Percentiles rank a stretch among this genome's conserved stretches.
phyloP scores from a whole-genome alignment of 1,140 invertebrate genomes.

The Papilio machaon region DNA sequence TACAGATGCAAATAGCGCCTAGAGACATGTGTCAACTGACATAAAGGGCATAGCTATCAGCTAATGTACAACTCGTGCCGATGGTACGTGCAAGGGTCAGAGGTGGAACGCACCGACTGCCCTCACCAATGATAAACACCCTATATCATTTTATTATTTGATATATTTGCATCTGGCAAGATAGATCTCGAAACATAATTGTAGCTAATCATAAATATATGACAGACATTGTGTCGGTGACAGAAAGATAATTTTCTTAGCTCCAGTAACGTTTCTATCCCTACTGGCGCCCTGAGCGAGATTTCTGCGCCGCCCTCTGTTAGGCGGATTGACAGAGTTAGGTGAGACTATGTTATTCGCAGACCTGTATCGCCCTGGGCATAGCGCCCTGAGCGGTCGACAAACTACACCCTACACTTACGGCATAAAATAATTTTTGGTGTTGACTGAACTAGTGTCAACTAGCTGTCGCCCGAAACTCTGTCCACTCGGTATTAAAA shows the following conservation, averaged over 20 bases:
- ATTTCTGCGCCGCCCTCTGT: too few relatives aligned
- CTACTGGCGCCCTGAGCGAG: too few relatives aligned
- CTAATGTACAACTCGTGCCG: conserved; percentile 21
- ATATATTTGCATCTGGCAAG: not conserved
- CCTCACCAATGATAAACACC: conserved; percentile 7
- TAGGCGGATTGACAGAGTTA: too few relatives aligned
- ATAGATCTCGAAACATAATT: not conserved
- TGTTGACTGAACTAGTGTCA: not conserved
- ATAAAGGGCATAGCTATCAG: conserved; percentile 3
- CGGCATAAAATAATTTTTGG: not conserved
- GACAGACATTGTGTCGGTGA: not conserved
- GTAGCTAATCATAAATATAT: not conserved
- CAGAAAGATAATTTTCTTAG: not conserved
- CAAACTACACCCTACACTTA: too few relatives aligned
- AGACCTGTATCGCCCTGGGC: too few relatives aligned
- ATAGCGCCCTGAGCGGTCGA: too few relatives aligned
- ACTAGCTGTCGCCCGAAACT: too few relatives aligned
- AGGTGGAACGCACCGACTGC: conserved; percentile 12
- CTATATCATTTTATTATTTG: conserved; percentile 28
- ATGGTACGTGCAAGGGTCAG: conserved; percentile 23
- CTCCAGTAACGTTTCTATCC: too few relatives aligned
- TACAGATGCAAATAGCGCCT: not conserved
- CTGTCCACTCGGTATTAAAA: too few relatives aligned
- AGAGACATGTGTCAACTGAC: not conserved
- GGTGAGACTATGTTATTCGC: too few relatives aligned